Evolutionary conservation across 2,113 vertebrate genomes (phyloP).

Genomic region (Vireo altiloquus): DNA sequence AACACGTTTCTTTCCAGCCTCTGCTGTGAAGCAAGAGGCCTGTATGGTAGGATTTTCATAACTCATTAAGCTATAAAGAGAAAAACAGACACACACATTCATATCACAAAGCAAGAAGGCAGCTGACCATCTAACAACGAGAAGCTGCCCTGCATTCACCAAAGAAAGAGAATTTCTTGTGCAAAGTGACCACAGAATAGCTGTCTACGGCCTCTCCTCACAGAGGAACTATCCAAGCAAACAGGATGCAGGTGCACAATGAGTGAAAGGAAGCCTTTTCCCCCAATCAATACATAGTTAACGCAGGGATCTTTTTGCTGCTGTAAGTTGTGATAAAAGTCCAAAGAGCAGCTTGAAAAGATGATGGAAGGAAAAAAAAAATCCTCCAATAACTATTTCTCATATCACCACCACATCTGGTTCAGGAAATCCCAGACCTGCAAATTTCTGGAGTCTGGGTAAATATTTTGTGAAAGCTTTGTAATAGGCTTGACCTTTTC

Average conservation of each 20-base stretch:
- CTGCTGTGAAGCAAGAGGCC: not conserved
- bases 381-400: not conserved
- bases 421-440: not conserved
- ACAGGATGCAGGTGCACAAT: not conserved
- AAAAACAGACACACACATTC: not conserved
- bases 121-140: not conserved
- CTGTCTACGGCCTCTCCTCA: not conserved
- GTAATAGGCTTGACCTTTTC: not conserved
- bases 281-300: not conserved
- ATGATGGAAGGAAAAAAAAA: not conserved
- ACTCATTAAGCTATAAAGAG: not conserved
- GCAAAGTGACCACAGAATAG: not conserved
- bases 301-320: not conserved
- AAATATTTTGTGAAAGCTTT: not conserved
- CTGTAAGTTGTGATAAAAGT: not conserved
- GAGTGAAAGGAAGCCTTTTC: not conserved
- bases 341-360: not conserved
- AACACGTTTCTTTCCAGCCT: not conserved
- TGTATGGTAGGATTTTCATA: not conserved
- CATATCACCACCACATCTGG: fast-evolving
- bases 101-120: not conserved
- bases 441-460: not conserved
- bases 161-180: not conserved
- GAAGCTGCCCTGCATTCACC: not conserved
- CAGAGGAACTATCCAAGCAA: not conserved